Evolutionary conservation across 2,888 invertebrate species (phyloP), one percentile per base, ranked within the genome.

Genomic region (Fragum sueziense): DNA sequence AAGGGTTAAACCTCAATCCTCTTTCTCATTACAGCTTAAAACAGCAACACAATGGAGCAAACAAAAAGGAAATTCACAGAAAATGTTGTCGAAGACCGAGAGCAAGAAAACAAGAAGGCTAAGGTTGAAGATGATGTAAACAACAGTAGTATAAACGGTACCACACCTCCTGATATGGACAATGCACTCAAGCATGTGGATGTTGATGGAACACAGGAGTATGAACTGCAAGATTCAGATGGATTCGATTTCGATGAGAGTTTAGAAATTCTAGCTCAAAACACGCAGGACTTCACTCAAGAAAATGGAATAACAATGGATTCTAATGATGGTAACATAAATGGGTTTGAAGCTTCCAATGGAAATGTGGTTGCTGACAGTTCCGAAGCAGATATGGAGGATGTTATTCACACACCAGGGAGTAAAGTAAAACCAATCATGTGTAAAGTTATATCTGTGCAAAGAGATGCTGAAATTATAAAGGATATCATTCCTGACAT

Each of bases 391-490:
- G 31, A 2, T 51, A 22, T 27, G 20, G 67, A 47, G 22, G 62
- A 22, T 2, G 33, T 20, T 31, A n/a, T n/a, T n/a, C n/a, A n/a
- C n/a, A 37, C n/a, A 4, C 14, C 65, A 34, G 31, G 4, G n/a
- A n/a, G 20, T 1, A 14, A 34, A 37, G n/a, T 22, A 2, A 29
- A 14, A 70, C 54, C 70, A 29, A 14, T 22, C 52, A 54, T 70
- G 54, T 4, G 22, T 54, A 70, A 25, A 52, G 54, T 54, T 52
- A 29, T 22, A 22, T 91, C 90, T 17, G 79, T 90, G 25, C 73
- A 86, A 7, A 72, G 72, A 59, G 90, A 90, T 86, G 88, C 89
- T 11, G 70, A 86, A 29, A 70, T 86, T 1, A 87, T 89, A 31
- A 37, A 82, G 31, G 65, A 68, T 31, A 83, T 90, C 33, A 67